phyloP scores from a whole-genome alignment of 2,113 vertebrate species.

The Dipodomys spectabilis region DNA sequence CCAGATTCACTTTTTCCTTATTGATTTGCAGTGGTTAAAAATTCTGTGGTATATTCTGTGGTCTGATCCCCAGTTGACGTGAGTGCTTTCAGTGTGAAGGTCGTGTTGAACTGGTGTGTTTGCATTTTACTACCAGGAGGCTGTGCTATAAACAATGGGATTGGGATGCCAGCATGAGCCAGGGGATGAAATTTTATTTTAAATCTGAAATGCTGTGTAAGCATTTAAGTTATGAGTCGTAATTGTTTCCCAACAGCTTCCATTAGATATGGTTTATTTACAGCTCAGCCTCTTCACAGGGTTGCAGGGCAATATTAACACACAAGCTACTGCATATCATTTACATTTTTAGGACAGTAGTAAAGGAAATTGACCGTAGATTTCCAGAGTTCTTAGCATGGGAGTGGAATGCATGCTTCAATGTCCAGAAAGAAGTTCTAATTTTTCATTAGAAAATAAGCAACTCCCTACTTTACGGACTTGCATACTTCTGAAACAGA shows the following conservation, averaged over 20 bases:
- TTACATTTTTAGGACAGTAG: slow-evolving; percentile 65
- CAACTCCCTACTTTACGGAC: slow-evolving; percentile 49
- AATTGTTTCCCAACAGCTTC: slow-evolving; percentile 67
- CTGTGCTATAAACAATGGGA: slow-evolving; percentile 67
- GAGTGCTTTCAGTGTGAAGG: background rate
- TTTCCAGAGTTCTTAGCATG: slow-evolving; percentile 63
- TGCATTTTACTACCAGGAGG: slow-evolving; percentile 73
- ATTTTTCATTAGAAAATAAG: slow-evolving; percentile 47
- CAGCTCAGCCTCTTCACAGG: slow-evolving; percentile 62
- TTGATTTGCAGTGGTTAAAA: background rate
- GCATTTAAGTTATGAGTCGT: slow-evolving; percentile 65
- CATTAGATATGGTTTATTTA: slow-evolving; percentile 78
- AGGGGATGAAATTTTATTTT: slow-evolving; percentile 73
- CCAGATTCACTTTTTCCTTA: background rate
- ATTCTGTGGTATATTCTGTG: background rate
- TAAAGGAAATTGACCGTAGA: slow-evolving; percentile 36
- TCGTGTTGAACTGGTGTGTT: slow-evolving; percentile 48
- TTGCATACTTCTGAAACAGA: slow-evolving; percentile 54
- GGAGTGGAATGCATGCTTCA: background rate
- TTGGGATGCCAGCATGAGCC: background rate
- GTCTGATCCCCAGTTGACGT: background rate
- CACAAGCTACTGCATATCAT: slow-evolving; percentile 62
- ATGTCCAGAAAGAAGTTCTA: background rate
- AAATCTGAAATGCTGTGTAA: slow-evolving; percentile 81
- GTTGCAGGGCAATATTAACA: slow-evolving; percentile 34